Evolutionary conservation across 2,888 invertebrate species (phyloP).

Genomic region (Stegana nigrithorax): DNA sequence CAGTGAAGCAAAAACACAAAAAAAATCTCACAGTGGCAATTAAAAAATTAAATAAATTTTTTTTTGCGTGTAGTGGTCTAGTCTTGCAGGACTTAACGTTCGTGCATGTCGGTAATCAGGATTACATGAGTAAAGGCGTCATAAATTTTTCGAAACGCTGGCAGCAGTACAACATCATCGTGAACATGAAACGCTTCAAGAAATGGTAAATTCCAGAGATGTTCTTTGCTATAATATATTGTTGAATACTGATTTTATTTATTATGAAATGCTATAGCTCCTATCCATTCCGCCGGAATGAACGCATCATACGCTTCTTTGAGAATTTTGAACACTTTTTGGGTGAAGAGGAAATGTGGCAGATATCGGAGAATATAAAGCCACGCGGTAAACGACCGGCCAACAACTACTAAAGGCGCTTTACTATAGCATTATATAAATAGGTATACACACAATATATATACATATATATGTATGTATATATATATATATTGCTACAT

Average conservation of each 20-base stretch:
- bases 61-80: constrained; percentile 92
- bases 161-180: constrained; percentile 98
- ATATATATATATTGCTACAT: constrained; percentile 28
- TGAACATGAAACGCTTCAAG: constrained; percentile 97
- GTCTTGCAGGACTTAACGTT: constrained; percentile 99
- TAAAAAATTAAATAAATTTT: background rate
- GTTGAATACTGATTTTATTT: background rate
- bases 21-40: too few species aligned
- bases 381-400: constrained; percentile 71
- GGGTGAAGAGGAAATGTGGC: constrained; percentile 98
- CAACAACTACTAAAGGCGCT: constrained; percentile 43
- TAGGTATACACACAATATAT: constrained; percentile 16
- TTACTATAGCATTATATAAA: background rate
- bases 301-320: constrained; percentile 93
- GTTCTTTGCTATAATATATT: background rate
- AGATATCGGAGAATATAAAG: constrained; percentile 96
- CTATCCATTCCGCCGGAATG: constrained; percentile 93
- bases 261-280: constrained; percentile 73
- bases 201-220: constrained; percentile 78
- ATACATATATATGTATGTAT: constrained; percentile 7
- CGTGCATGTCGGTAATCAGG: constrained; percentile 97
- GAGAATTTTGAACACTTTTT: constrained; percentile 96
- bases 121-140: constrained; percentile 85
- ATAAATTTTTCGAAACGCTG: constrained; percentile 98
- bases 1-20: too few species aligned